Conservation (phyloP, 2,113 vertebrate species). For the Notothenia rossii region DNA sequence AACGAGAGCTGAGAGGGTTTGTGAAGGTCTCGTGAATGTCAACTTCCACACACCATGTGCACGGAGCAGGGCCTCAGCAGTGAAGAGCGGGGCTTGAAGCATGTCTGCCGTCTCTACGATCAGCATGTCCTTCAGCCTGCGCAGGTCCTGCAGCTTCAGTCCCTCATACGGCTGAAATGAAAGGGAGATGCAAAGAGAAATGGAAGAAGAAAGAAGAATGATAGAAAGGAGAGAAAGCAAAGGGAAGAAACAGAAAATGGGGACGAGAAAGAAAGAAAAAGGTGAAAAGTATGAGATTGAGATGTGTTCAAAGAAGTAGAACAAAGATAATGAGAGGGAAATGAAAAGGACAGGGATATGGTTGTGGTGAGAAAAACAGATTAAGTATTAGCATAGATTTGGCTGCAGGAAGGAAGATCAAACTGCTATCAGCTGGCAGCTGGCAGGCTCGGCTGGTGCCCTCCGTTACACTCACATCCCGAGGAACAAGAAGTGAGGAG, state of each 20-base stretch:
- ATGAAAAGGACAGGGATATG: slow-evolving; percentile 26
- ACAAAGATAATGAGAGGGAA: slow-evolving; percentile 15
- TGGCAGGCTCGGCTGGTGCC: slow-evolving; percentile 20
- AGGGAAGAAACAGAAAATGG: neutral
- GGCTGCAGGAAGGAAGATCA: slow-evolving; percentile 59
- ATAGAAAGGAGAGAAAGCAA: neutral
- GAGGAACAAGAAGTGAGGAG: no score
- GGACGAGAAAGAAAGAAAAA: neutral
- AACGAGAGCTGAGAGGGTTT: neutral
- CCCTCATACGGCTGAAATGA: slow-evolving; percentile 91
- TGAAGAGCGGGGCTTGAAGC: slow-evolving; percentile 97
- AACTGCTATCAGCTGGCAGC: slow-evolving; percentile 54
- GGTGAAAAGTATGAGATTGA: neutral
- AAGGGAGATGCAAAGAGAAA: neutral
- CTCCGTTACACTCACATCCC: slow-evolving; percentile 14
- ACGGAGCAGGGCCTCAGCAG: slow-evolving; percentile 96
- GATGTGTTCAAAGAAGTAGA: neutral
- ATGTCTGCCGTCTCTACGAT: slow-evolving; percentile 99
- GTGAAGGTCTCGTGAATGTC: slow-evolving; percentile 3
- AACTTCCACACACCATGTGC: slow-evolving; percentile 88
- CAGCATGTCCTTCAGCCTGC: slow-evolving; percentile 96
- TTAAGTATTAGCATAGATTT: slow-evolving; percentile 65
- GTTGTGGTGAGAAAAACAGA: slow-evolving; percentile 26
- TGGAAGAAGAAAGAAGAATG: neutral
- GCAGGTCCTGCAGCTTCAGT: slow-evolving; percentile 94